Evolutionary conservation across 2,797 vertebrate genomes (phyloP).

Genomic region (Menidia menidia): DNA sequence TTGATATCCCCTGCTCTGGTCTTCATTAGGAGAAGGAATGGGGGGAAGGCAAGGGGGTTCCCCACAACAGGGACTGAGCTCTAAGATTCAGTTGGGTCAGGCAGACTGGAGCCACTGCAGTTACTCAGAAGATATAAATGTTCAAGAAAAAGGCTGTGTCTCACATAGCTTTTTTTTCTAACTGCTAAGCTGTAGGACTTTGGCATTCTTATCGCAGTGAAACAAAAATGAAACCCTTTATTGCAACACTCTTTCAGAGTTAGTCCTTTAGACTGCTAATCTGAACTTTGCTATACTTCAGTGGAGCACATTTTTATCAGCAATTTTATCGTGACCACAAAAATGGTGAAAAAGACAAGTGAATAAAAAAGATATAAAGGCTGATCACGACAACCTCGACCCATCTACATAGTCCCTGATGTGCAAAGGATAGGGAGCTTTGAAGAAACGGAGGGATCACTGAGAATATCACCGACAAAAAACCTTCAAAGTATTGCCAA

Average conservation of each 20-base stretch:
- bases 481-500: no score
- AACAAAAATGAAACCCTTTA: no score
- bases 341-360: background rate
- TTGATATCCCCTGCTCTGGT: slow-evolving; percentile 78
- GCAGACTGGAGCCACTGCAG: slow-evolving; percentile 28
- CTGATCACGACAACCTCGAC: no score
- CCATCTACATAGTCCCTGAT: no score
- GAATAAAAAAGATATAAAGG: background rate
- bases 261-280: no score
- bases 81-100: slow-evolving; percentile 22
- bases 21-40: slow-evolving; percentile 80
- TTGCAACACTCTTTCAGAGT: no score
- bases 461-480: no score
- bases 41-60: slow-evolving; percentile 74
- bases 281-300: background rate
- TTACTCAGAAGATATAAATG: slow-evolving; percentile 30
- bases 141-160: background rate
- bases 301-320: no score
- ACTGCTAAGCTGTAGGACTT: no score
- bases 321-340: background rate
- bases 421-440: no score
- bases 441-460: no score
- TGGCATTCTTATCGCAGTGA: no score
- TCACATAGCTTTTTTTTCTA: background rate
- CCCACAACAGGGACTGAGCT: slow-evolving; percentile 18